Conservation (phyloP, 2,797 vertebrate genomes). For the Nyctibius grandis region DNA sequence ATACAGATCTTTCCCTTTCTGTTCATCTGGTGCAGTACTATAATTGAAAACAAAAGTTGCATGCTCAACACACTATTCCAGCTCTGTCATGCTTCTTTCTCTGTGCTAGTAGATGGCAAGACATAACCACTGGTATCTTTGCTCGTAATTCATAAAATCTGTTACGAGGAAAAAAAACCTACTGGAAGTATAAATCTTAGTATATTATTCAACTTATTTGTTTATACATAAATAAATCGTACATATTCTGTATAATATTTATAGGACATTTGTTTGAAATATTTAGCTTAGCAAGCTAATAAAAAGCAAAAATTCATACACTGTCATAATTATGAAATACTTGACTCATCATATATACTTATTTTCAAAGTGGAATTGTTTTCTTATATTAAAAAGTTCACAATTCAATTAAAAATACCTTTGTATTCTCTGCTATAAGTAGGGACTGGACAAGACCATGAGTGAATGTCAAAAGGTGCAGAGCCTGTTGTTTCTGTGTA, state of each 20-base stretch:
- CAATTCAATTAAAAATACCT: background rate
- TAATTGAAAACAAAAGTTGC: conserved; percentile 5
- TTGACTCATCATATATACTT: background rate
- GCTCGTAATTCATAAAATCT: background rate
- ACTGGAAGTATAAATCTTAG: background rate
- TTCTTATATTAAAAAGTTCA: background rate
- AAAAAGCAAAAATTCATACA: background rate
- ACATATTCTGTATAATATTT: background rate
- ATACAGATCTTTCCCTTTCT: conserved; percentile 20
- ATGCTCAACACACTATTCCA: background rate
- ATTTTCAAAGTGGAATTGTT: background rate
- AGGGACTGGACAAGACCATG: background rate
- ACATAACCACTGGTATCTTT: background rate
- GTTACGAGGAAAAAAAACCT: background rate
- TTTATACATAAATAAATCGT: background rate
- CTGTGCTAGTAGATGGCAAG: background rate
- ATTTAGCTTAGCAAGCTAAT: background rate
- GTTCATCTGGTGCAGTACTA: background rate
- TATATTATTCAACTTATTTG: background rate
- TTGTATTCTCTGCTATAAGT: background rate
- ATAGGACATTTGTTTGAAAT: background rate
- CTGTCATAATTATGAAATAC: background rate
- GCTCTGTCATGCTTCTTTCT: background rate
- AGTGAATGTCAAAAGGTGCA: background rate
- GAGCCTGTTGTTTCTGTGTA: background rate